Evolutionary conservation across 2,113 vertebrate species (phyloP).

Genomic region (Desmodus rotundus): DNA sequence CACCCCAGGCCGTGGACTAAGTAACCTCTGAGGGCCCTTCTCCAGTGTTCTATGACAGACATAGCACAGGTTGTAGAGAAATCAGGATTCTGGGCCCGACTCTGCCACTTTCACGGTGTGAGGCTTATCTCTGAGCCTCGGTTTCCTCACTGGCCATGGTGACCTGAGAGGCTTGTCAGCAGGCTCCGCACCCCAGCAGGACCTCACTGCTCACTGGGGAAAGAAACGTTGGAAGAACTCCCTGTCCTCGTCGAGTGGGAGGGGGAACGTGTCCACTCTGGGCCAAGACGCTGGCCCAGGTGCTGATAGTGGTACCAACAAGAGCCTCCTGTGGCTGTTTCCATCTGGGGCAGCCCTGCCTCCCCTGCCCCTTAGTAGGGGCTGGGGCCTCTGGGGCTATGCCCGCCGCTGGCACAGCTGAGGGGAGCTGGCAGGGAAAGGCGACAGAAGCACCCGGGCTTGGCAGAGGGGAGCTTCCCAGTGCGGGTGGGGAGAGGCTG

Average conservation of each 20-base stretch:
- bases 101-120: rapidly evolving
- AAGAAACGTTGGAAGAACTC: neutral
- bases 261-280: neutral
- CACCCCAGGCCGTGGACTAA: neutral
- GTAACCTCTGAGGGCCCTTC: neutral
- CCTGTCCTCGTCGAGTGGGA: neutral
- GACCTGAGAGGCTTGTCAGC: no score
- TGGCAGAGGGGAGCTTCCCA: neutral
- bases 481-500: neutral
- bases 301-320: neutral
- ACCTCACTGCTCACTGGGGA: no score
- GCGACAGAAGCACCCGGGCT: neutral
- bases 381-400: no score
- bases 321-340: neutral
- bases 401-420: neutral
- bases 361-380: neutral
- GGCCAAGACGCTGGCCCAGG: neutral
- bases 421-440: neutral
- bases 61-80: rapidly evolving
- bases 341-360: rapidly evolving
- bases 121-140: neutral
- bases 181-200: rapidly evolving
- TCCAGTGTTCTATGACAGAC: rapidly evolving
- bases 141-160: neutral
- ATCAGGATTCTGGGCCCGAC: neutral